Percentiles rank a stretch among this genome's conserved stretches.
Conservation (phyloP, 92 coral and sea anemone species). For the Umimayanthus kanabou region DNA sequence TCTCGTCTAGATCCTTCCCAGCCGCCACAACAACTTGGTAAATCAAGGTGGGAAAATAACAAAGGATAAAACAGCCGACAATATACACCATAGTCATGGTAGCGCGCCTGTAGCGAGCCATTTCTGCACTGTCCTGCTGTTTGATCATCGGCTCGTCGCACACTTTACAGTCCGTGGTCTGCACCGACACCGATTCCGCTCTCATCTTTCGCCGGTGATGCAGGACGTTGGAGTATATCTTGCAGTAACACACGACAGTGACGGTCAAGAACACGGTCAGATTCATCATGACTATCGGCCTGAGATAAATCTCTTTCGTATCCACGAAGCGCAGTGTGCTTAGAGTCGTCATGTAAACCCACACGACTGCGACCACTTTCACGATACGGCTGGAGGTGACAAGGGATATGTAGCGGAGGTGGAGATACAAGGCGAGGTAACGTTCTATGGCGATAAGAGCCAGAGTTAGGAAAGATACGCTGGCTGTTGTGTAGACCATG, state of each 20-base stretch:
- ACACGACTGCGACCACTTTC: background rate
- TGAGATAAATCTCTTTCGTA: background rate
- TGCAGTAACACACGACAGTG: slow-evolving; percentile 30
- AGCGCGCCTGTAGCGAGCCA: slow-evolving; percentile 37
- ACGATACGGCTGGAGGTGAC: slow-evolving; percentile 31
- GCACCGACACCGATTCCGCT: slow-evolving; percentile 7
- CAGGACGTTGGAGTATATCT: slow-evolving; percentile 20
- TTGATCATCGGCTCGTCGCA: background rate
- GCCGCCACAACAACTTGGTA: slow-evolving; percentile 17
- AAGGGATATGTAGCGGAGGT: slow-evolving; percentile 15
- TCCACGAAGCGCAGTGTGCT: slow-evolving; percentile 31
- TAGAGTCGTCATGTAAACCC: slow-evolving; percentile 8
- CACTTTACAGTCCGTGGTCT: background rate
- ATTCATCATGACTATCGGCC: slow-evolving; percentile 19
- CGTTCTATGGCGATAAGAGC: slow-evolving; percentile 35
- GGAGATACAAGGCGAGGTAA: slow-evolving; percentile 33
- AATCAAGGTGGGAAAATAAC: slow-evolving; percentile 29
- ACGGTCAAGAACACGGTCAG: slow-evolving; percentile 6
- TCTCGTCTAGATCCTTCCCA: slow-evolving; percentile 5
- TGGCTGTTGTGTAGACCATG: slow-evolving; percentile 18
- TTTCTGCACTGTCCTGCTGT: background rate
- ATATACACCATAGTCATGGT: slow-evolving; percentile 34
- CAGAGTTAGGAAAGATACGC: slow-evolving; percentile 35
- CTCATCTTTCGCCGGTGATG: slow-evolving; percentile 23
- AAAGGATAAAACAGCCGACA: slow-evolving; percentile 21